Conservation (phyloP, 2,888 invertebrate species). For the Crematogaster levior region DNA sequence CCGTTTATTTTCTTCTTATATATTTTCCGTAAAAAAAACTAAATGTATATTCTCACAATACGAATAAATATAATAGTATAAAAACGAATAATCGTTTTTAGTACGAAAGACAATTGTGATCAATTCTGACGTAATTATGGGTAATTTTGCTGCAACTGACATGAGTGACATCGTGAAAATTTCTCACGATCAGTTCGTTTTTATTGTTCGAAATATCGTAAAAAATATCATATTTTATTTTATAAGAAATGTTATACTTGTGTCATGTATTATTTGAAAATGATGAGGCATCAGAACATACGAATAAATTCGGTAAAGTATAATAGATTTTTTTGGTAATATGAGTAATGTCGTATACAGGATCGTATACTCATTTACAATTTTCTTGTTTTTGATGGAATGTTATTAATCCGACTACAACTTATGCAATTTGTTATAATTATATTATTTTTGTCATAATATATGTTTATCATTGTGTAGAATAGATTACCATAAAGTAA, state of each 20-base stretch:
- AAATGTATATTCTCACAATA: not conserved
- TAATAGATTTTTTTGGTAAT: not conserved
- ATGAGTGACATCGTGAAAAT: not conserved
- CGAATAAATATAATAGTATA: not conserved
- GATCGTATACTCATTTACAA: not conserved
- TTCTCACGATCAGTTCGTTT: not conserved
- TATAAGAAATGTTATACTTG: not conserved
- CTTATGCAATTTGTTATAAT: not conserved
- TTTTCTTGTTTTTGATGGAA: not conserved
- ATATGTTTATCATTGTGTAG: constrained; percentile 16
- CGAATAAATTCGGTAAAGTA: not conserved
- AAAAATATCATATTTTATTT: not conserved
- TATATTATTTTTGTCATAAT: not conserved
- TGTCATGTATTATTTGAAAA: not conserved
- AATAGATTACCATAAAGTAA: constrained; percentile 51
- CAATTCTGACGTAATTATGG: not conserved
- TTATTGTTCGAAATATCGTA: not conserved
- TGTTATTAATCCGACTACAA: not conserved
- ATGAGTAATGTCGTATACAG: too few species aligned
- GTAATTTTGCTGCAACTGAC: not conserved
- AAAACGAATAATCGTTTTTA: not conserved
- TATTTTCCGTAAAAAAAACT: not conserved
- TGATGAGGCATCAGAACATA: not conserved
- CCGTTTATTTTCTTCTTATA: not conserved
- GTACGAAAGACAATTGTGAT: not conserved